phyloP scores from a whole-genome alignment of 1,140 invertebrate genomes.

The Pteromalus puparum region DNA sequence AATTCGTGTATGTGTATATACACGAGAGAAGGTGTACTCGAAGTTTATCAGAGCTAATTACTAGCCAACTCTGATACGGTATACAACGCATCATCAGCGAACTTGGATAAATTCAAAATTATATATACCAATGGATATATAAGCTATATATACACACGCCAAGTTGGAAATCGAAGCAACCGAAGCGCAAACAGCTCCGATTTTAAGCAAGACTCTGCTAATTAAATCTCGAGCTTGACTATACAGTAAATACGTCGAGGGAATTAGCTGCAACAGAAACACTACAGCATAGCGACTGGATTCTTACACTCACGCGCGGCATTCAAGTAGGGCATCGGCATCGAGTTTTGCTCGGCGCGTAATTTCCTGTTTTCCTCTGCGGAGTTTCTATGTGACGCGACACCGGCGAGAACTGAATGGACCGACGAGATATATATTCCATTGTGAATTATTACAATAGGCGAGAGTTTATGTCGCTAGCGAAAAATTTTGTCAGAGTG shows the following conservation, averaged over 20 bases:
- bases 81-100: not conserved
- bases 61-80: not conserved
- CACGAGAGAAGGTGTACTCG: not conserved
- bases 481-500: not conserved
- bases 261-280: not conserved
- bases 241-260: not conserved
- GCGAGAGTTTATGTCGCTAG: not conserved
- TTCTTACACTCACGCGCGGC: not conserved
- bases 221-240: not conserved
- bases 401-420: not conserved
- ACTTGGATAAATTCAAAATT: not conserved
- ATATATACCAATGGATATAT: not conserved
- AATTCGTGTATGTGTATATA: not conserved
- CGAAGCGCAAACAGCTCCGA: not conserved
- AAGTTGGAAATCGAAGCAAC: not conserved
- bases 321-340: not conserved
- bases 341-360: not conserved
- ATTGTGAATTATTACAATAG: constrained; percentile 1
- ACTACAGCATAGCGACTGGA: not conserved
- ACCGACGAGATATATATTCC: not conserved
- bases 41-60: not conserved
- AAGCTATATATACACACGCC: too few relatives aligned
- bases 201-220: not conserved
- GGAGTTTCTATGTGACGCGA: not conserved
- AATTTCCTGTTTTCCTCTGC: not conserved